phyloP scores from a whole-genome alignment of 1,140 invertebrate genomes.

The Manduca sexta region DNA sequence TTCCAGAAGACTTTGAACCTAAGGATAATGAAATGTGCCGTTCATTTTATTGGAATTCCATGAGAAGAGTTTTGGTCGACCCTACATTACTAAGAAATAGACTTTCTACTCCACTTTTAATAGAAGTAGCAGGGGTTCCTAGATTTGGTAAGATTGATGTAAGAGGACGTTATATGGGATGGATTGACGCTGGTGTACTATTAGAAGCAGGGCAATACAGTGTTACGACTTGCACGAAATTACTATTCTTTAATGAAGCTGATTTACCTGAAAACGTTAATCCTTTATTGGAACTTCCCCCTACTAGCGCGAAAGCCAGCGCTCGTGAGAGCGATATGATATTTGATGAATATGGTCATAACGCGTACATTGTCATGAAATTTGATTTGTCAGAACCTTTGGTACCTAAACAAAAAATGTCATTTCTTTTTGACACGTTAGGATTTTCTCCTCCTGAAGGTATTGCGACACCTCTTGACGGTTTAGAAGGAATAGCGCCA shows the following conservation, averaged over 20 bases:
- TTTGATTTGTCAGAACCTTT: slow-evolving; percentile 52
- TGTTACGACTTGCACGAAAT: slow-evolving; percentile 40
- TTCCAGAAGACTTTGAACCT: slow-evolving; percentile 31
- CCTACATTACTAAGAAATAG: slow-evolving; percentile 24
- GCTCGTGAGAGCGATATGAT: slow-evolving; percentile 39
- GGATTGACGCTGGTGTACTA: slow-evolving; percentile 43
- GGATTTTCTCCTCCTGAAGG: slow-evolving; percentile 34
- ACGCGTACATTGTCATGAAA: slow-evolving; percentile 39
- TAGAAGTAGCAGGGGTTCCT: slow-evolving; percentile 58
- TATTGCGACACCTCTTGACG: slow-evolving; percentile 20
- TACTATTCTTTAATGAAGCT: slow-evolving; percentile 42
- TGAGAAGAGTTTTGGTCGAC: slow-evolving; percentile 50
- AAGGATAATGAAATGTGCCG: slow-evolving; percentile 27
- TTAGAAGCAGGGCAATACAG: slow-evolving; percentile 46
- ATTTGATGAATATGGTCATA: slow-evolving; percentile 41
- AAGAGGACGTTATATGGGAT: slow-evolving; percentile 52
- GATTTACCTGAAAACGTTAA: slow-evolving; percentile 30
- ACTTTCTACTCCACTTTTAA: slow-evolving; percentile 33
- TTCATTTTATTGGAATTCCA: slow-evolving; percentile 54
- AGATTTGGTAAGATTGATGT: slow-evolving; percentile 49
- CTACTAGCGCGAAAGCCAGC: slow-evolving; percentile 43
- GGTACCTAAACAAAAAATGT: slow-evolving; percentile 40
- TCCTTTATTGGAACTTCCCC: slow-evolving; percentile 47
- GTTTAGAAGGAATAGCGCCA: slow-evolving; percentile 23
- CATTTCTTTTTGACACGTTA: slow-evolving; percentile 36